A percentile compares a stretch with the other conserved stretches of the same genome.
These are phyloP conservation scores for Delia radicum DNA, from an alignment of 1,140 invertebrate genomes.

Conservation along the genomic window DNA sequence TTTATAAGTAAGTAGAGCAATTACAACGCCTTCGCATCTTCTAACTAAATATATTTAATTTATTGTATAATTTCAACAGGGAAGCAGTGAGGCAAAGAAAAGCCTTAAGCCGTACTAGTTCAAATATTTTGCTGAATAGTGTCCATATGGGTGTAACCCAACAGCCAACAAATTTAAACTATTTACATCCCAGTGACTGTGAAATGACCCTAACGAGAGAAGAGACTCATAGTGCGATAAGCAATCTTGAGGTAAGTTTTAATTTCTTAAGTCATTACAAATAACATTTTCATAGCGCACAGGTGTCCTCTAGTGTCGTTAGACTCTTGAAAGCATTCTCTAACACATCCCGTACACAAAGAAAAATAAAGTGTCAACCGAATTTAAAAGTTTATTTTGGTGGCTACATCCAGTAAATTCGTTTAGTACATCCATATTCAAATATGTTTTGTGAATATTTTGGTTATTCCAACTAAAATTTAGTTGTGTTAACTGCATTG, in stretches of 20 bases:
- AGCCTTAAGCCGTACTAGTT: slow-evolving; percentile 76
- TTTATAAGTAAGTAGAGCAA: slow-evolving; percentile 70
- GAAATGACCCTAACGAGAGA: slow-evolving; percentile 57
- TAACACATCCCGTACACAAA: no score
- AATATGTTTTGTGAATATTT: no score
- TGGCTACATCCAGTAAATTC: no score
- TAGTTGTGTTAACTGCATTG: no score
- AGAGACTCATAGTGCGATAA: slow-evolving; percentile 60
- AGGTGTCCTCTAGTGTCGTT: no score
- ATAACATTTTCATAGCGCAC: no score
- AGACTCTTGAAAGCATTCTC: no score
- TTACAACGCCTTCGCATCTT: not conserved
- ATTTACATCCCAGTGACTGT: slow-evolving; percentile 66
- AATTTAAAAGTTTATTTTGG: no score
- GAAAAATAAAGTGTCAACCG: no score
- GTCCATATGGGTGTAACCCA: slow-evolving; percentile 77
- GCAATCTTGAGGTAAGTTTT: slow-evolving; percentile 53
- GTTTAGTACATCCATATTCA: no score
- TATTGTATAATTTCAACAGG: slow-evolving; percentile 45
- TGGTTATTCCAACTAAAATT: no score
- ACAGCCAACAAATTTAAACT: slow-evolving; percentile 63
- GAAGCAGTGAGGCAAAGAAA: slow-evolving; percentile 88
- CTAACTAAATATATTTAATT: not conserved
- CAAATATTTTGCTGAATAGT: slow-evolving; percentile 78
- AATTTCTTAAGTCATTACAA: not conserved